These are phyloP conservation scores for Nemotelus nigrinus DNA, from an alignment of 2,888 invertebrate genomes.

Conservation along the genomic window DNA sequence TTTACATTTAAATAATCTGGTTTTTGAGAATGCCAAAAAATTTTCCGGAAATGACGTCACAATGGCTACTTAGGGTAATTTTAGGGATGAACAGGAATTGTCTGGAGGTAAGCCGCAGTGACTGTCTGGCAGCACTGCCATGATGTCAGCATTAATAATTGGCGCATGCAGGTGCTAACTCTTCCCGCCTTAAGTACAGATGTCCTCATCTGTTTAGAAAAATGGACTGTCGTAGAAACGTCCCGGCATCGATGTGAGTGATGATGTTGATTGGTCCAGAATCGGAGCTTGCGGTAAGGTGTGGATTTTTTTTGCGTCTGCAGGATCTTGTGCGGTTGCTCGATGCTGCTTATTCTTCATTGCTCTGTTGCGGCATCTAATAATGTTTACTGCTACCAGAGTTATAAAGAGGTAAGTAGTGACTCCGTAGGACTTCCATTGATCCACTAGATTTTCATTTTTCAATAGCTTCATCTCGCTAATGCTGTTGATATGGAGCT, in stretches of 20 bases:
- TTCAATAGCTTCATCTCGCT: neutral
- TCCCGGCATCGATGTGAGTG: neutral
- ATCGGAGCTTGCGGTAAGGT: neutral
- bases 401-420: neutral
- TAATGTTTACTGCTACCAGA: neutral
- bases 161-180: no score
- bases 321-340: neutral
- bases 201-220: conserved; percentile 5
- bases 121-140: no score
- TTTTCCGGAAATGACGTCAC: no score
- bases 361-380: neutral
- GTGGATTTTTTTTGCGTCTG: neutral
- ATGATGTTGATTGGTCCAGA: neutral
- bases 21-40: no score
- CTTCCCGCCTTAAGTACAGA: neutral
- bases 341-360: neutral
- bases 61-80: no score
- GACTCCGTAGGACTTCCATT: neutral
- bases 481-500: conserved; percentile 27
- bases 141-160: no score
- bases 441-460: neutral
- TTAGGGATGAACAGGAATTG: no score
- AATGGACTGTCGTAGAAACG: neutral
- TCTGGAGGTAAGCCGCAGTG: no score
- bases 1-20: no score